Evolutionary conservation across 2,888 invertebrate species (phyloP).

Genomic region (Trachelus tabidus): DNA sequence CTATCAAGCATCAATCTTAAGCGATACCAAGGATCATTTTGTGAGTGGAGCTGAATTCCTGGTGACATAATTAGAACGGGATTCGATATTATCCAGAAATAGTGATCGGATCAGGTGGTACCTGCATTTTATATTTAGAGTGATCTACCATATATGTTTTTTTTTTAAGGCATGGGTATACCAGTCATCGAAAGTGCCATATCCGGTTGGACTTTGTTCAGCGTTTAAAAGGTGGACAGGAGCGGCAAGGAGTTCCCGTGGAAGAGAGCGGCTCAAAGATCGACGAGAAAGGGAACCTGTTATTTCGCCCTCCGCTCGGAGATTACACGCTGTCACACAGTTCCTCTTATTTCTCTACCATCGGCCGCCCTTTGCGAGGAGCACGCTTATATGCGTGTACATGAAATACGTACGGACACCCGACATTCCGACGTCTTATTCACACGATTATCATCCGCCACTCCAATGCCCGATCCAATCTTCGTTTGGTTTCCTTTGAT

Average conservation of each 20-base stretch:
- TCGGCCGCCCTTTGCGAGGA: slow-evolving; percentile 9
- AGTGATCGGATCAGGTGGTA: background rate
- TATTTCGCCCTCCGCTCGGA: slow-evolving; percentile 55
- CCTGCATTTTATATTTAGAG: background rate
- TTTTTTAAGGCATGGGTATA: slow-evolving; percentile 24
- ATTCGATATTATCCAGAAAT: background rate
- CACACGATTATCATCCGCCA: slow-evolving; percentile 45
- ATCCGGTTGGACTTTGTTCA: background rate
- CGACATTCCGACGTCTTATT: slow-evolving; percentile 51
- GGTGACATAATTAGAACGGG: background rate
- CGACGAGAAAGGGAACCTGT: slow-evolving; percentile 59
- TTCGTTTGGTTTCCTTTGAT: background rate
- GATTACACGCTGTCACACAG: slow-evolving; percentile 65
- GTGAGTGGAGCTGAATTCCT: background rate
- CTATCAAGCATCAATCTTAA: background rate
- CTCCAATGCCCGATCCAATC: slow-evolving; percentile 1
- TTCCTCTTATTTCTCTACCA: slow-evolving; percentile 24
- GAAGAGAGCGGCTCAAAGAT: slow-evolving; percentile 6
- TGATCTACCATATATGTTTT: background rate
- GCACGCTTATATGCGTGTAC: slow-evolving; percentile 8
- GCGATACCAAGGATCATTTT: background rate
- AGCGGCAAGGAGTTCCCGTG: background rate
- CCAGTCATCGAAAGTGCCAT: background rate
- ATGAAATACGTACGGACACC: slow-evolving; percentile 24
- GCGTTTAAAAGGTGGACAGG: background rate